phyloP scores from a whole-genome alignment of 2,797 vertebrate genomes.

The Columba guinea region DNA sequence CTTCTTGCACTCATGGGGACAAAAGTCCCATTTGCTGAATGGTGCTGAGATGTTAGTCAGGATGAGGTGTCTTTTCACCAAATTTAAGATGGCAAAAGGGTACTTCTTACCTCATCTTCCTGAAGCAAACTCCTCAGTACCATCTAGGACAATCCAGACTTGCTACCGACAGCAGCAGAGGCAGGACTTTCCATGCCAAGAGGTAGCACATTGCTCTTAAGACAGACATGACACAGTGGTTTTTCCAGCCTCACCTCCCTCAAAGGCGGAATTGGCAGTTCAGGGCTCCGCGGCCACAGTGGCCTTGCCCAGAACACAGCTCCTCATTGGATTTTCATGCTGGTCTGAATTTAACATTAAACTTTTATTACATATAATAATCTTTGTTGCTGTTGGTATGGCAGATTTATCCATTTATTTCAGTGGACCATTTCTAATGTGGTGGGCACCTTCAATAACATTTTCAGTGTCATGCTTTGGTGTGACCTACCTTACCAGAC shows the following conservation, averaged over 20 bases:
- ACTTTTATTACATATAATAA: not conserved
- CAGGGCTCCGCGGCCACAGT: accelerated
- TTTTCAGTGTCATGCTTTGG: not conserved
- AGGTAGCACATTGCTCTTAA: accelerated
- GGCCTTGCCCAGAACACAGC: not conserved
- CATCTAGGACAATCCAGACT: not conserved
- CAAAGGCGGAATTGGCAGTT: not conserved
- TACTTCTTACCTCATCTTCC: not conserved
- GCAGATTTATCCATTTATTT: not conserved
- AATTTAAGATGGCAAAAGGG: not conserved
- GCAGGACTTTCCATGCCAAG: not conserved
- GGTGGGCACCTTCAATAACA: not conserved
- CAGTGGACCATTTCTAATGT: not conserved
- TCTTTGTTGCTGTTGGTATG: not conserved
- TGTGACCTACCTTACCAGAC: not conserved
- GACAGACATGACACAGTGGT: accelerated
- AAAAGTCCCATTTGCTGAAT: not conserved
- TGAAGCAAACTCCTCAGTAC: not conserved
- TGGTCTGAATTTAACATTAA: not conserved
- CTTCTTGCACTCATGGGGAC: not conserved
- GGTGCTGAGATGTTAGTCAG: not conserved
- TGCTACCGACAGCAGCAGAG: not conserved
- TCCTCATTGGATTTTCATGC: not conserved
- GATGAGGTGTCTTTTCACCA: not conserved
- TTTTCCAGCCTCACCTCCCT: not conserved